Base-by-base conservation (phyloP, 1,140 invertebrate genomes). In the Drosophila asahinai region DNA sequence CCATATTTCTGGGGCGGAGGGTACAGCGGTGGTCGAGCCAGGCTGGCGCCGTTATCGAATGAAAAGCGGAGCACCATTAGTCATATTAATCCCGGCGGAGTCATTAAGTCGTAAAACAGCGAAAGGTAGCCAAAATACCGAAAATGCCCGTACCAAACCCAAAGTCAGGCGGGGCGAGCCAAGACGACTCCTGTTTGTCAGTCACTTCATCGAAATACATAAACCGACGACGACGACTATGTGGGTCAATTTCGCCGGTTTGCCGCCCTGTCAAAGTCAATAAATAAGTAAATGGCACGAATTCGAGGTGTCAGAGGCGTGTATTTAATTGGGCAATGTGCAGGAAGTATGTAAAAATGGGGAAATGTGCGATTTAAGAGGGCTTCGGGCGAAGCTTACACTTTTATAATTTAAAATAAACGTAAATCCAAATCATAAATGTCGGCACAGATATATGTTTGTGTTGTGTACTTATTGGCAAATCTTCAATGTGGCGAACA, bases 91-190 rank as follows among this genome's bases (percentile, higher is more conserved):
- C 90, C 90, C 90, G 77, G 74, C 59, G 84, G 90, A 91, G 90
- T 92, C 90, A 91, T 91, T 91, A 91, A 90, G 90, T 86, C 86
- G 86, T 92, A 90, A 92, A 91, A 86, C 76, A 73, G 84, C 73
- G 55, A 78, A 81, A 81, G 84, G 81, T 74, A 80, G 81, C 48
- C 55, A 70, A 62, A 78, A 43, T 61, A 30, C 19, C 38, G 52
- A 51, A 62, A 51, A 40, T 45, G 67, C 30, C 42, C 22, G 30
- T 15, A 36, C 64, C 38, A 9, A 42, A 17, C 51, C 27, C 45
- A 43, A 30, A 43, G 17, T 19, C 25, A 27, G 40, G 42, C 19
- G 33, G 25, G 58, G 30, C 36, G 48, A 47, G 45, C 30, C 57
- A 52, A 11, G n/a, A 38, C 54, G 33, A 25, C 58, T 62, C 38